phyloP scores from a whole-genome alignment of 2,797 vertebrate genomes.

The Acropternis orthonyx region DNA sequence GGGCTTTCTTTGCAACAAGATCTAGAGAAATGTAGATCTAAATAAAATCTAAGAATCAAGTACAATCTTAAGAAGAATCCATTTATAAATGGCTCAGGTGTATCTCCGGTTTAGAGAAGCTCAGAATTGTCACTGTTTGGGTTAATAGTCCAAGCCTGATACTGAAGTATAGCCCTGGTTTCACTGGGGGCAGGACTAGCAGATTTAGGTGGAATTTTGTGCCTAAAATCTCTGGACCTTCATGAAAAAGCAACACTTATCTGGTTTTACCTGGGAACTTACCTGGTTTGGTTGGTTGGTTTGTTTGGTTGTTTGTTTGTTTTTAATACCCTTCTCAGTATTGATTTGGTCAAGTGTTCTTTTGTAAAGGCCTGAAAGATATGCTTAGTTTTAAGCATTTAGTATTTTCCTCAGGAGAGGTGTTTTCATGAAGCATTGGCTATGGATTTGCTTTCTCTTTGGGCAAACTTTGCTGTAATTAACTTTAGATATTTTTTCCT shows the following conservation, averaged over 20 bases:
- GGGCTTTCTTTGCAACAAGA: not conserved
- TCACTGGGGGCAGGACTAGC: not conserved
- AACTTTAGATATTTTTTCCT: not conserved
- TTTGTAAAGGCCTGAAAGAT: not conserved
- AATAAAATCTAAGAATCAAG: not conserved
- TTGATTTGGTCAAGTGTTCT: not conserved
- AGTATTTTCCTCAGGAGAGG: not conserved
- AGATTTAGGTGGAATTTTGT: not conserved
- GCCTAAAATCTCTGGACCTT: not conserved
- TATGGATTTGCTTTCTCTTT: not conserved
- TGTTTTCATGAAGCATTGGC: not conserved
- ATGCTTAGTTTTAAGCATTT: not conserved
- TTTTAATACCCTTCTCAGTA: not conserved
- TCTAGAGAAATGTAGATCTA: not conserved
- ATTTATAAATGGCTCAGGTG: accelerated
- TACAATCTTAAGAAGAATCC: not conserved
- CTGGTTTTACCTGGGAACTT: not conserved
- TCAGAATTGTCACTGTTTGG: not conserved
- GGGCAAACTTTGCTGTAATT: not conserved
- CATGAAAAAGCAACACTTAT: not conserved
- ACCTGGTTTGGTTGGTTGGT: not conserved
- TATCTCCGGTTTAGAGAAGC: not conserved
- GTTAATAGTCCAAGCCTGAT: not conserved
- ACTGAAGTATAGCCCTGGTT: not conserved
- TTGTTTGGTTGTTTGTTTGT: not conserved